phyloP scores from a whole-genome alignment of 2,113 vertebrate genomes.

The rat (Rattus norvegicus) region GRCr8 NC_086032.1:92659001-92659500 shows the following conservation, averaged over 20 bases:
- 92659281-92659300: accelerated
- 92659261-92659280: background rate
- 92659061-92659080: background rate
- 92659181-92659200: background rate
- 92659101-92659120: background rate
- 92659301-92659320: accelerated
- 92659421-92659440: background rate
- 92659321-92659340: accelerated
- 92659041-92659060: background rate
- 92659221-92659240: background rate
- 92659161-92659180: background rate
- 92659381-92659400: background rate
- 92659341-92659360: no score
- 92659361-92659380: no score
- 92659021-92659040: background rate
- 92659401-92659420: background rate
- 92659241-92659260: no score
- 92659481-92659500: background rate
- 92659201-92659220: background rate
- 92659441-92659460: background rate
- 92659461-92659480: background rate
- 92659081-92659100: background rate
- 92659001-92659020: background rate
- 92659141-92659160: background rate
- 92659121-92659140: background rate